These are phyloP conservation scores for Arnoldichthys spilopterus DNA, from an alignment of 2,797 vertebrate genomes.

Conservation along the genomic window DNA sequence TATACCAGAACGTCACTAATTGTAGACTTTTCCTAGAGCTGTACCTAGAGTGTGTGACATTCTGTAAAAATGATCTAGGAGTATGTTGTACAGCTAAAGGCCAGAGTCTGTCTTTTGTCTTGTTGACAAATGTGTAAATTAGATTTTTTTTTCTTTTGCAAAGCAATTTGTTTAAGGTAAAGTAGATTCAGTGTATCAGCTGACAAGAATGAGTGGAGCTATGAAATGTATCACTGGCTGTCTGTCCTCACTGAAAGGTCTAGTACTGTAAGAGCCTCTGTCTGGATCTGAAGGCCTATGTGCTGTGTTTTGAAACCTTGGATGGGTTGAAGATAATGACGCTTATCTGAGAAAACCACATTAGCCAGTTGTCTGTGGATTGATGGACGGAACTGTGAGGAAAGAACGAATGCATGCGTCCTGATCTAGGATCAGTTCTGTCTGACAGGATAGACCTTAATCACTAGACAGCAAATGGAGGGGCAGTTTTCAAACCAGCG, in stretches of 20 bases:
- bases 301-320: slow-evolving; percentile 24
- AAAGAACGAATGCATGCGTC: slow-evolving; percentile 7
- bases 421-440: slow-evolving; percentile 16
- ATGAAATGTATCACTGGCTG: neutral
- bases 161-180: neutral
- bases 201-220: neutral
- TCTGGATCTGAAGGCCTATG: neutral
- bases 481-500: neutral
- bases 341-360: slow-evolving; percentile 26
- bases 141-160: too few species aligned
- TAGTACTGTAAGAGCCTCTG: neutral
- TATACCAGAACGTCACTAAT: too few species aligned
- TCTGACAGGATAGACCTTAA: neutral
- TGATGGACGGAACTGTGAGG: slow-evolving; percentile 21
- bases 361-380: slow-evolving; percentile 28
- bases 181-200: neutral
- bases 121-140: too few species aligned
- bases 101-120: too few species aligned
- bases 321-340: slow-evolving; percentile 2
- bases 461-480: neutral
- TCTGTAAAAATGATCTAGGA: too few species aligned
- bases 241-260: neutral
- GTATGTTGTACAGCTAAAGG: too few species aligned
- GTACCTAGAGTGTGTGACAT: too few species aligned
- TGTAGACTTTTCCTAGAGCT: too few species aligned